These are phyloP conservation scores for Brachypodius melanocephalos DNA, from an alignment of 2,113 vertebrate species.

Conservation along the genomic window DNA sequence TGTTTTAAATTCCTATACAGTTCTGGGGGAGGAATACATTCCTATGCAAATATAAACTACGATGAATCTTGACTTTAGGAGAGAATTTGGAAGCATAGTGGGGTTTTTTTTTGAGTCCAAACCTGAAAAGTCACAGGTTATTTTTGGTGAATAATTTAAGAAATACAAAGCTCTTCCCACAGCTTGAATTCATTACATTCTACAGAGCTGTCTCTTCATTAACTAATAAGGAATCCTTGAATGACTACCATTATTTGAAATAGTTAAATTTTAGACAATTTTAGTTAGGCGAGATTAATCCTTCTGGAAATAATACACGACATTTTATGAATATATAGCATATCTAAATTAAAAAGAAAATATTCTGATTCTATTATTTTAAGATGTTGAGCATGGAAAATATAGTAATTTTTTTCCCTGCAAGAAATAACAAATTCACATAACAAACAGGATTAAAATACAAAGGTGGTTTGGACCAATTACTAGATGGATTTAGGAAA, in stretches of 20 bases:
- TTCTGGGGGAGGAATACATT: background rate
- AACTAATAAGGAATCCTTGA: background rate
- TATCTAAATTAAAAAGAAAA: background rate
- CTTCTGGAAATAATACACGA: background rate
- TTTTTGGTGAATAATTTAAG: background rate
- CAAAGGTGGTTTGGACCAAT: background rate
- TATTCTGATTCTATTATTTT: background rate
- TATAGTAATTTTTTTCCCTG: background rate
- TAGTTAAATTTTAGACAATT: background rate
- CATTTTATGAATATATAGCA: background rate
- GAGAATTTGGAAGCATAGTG: background rate
- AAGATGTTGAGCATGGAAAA: background rate
- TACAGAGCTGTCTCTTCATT: background rate
- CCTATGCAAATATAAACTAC: background rate
- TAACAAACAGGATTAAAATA: background rate
- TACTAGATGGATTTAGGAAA: background rate
- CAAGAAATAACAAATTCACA: background rate
- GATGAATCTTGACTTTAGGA: background rate
- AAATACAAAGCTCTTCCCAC: background rate
- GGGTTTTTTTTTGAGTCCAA: background rate
- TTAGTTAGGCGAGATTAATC: background rate
- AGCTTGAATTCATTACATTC: background rate
- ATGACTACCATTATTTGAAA: background rate
- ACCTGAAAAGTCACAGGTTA: background rate
- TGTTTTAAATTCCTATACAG: background rate